Base-by-base conservation (phyloP, 2,113 vertebrate genomes). In the Acanthochromis polyacanthus region DNA sequence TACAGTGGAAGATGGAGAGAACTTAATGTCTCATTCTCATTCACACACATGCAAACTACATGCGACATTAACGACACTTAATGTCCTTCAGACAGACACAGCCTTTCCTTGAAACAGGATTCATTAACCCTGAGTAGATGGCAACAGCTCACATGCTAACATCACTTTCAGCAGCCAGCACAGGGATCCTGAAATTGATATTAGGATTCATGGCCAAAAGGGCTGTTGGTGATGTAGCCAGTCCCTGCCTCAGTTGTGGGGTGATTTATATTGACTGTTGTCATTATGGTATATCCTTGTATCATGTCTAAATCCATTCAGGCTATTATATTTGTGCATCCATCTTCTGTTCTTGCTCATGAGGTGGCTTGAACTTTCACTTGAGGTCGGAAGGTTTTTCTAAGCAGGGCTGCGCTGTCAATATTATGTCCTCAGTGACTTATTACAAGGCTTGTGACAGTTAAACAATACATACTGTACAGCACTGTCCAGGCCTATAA, bases 381-480 rank as follows among this genome's bases (percentile, higher is more conserved):
- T 70, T 25, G 15, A 72, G 71, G 75, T 55, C 48, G 57, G 10
- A 74, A 5, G 1, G 2, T 71, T 84, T 84, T 60, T 71, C 66
- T 40, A 66, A 81, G 74, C 25, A 25, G 63, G 20, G 30, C 68
- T 12, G 69, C 62, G 67, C 78, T 84, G 74, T 91, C 74, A 81
- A 69, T 59, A 58, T 83, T 58, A 53, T 75, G 28, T 88, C 80
- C 78, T 45, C 30, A 20, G 50, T 90, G 88, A 91, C 61, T 32
- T 81, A 87, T 88, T 75, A 78, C 52, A 1, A 72, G 46, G 69
- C 63, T 61, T 56, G 23, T 58, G 75, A 50, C 82, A 80, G 65
- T 82, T 75, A 70, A 78, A 90, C 87, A 85, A 91, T 85, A 86
- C 79, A 87, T 75, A 88, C 74, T 88, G 51, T 68, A 72, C 63